Base-by-base conservation (phyloP, 2,113 vertebrate genomes). In the Xenopus laevis region DNA sequence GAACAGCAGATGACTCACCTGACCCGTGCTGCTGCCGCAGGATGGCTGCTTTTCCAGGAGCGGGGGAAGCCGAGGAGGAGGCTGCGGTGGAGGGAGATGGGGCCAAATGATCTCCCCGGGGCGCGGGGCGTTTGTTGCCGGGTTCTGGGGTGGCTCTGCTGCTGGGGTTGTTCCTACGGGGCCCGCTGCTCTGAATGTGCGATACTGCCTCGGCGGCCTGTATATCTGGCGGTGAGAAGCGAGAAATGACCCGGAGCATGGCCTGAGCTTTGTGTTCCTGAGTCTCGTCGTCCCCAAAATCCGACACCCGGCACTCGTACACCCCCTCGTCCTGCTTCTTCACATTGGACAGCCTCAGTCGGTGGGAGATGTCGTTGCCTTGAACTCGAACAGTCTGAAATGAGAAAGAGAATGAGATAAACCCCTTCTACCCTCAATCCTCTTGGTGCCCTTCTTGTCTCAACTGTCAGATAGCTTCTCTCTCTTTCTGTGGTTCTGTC, bases 351-450 rank as follows among this genome's bases (percentile, higher is more conserved):
- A 98, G 88, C 72, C 94, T 93, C 79, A 98, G 93, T 79, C 93
- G 86, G 83, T 98, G 95, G 17, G 96, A 97, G 83, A 98, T 97
- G 89, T 95, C 95, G 2, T 94, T 96, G 79, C 96, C 96, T 81
- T 97, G 95, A 64, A 97, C 95, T 13, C 95, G 91, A 77, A 97
- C 95, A 23, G 95, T 95, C 96, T 97, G 90, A 71, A 83, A 79
- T 74, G 82, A 55, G 53, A 16, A 4, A n/a, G 1, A n/a, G 3
- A n/a, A 8, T 7, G 5, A 5, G 18, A 55, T 55, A 55, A 27
- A 27, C 23, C 23, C 23, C n/a, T n/a, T n/a, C n/a, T n/a, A n/a
- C n/a, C n/a, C n/a, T n/a, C n/a, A n/a, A n/a, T n/a, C n/a, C n/a
- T n/a, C n/a, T n/a, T n/a, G n/a, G n/a, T n/a, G n/a, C n/a, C n/a